These are phyloP conservation scores for Heterotilapia buettikoferi DNA, from an alignment of 2,113 vertebrate species.

Conservation along the genomic window DNA sequence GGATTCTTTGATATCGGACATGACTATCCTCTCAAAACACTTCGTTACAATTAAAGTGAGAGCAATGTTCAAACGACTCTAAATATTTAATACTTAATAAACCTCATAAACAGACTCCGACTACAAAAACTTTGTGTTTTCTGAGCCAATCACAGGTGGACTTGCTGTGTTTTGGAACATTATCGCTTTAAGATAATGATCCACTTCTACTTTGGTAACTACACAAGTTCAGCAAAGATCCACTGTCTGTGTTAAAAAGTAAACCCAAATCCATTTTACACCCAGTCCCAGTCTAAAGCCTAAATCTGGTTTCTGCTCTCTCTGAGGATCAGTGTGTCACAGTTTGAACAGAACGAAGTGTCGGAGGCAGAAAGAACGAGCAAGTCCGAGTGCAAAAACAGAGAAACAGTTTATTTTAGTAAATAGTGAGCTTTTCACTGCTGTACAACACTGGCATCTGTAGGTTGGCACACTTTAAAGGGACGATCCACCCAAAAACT, in stretches of 20 bases:
- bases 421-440: constrained; percentile 80
- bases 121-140: neutral
- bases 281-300: neutral
- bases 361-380: neutral
- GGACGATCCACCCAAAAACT: constrained; percentile 60
- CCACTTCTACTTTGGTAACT: neutral
- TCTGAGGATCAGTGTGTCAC: neutral
- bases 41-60: neutral
- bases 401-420: constrained; percentile 56
- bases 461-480: constrained; percentile 74
- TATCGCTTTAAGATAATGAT: neutral
- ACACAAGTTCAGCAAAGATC: neutral
- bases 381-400: constrained; percentile 42
- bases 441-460: constrained; percentile 81
- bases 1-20: neutral
- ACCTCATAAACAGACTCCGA: rapidly evolving
- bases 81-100: neutral
- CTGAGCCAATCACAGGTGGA: neutral
- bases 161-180: neutral
- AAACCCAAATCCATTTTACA: neutral
- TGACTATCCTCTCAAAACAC: neutral
- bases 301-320: neutral
- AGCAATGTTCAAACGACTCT: neutral
- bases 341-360: neutral
- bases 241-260: neutral